phyloP scores from a whole-genome alignment of 1,140 invertebrate genomes.

The Drosophila subobscura region DNA sequence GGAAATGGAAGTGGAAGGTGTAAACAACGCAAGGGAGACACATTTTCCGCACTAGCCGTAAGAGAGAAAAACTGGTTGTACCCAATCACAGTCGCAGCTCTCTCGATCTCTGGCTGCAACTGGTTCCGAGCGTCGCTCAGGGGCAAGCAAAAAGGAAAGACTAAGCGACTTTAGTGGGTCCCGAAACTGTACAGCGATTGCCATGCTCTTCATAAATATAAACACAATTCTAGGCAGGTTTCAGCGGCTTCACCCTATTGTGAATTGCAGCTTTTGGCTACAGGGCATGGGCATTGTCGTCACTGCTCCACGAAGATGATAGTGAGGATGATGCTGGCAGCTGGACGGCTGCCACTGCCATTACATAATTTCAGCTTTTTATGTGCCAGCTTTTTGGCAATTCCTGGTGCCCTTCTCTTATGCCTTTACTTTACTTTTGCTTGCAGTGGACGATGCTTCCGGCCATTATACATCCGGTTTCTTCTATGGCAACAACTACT shows the following conservation, averaged over 20 bases:
- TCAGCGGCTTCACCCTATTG: not conserved
- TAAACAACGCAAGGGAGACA: not conserved
- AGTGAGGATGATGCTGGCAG: slow-evolving; percentile 5
- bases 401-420: slow-evolving; percentile 60
- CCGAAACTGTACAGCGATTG: no score
- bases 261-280: not conserved
- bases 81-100: not conserved
- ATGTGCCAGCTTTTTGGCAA: slow-evolving; percentile 8
- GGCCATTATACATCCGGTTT: slow-evolving; percentile 91
- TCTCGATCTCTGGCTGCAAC: slow-evolving; percentile 37
- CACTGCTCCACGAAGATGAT: not conserved
- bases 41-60: slow-evolving; percentile 7
- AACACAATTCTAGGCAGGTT: no score
- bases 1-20: not conserved
- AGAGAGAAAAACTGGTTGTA: slow-evolving; percentile 37
- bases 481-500: slow-evolving; percentile 93
- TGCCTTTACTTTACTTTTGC: slow-evolving; percentile 42
- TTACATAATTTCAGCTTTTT: slow-evolving; percentile 34
- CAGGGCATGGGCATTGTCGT: not conserved
- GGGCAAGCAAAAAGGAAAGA: slow-evolving; percentile 7
- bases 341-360: slow-evolving; percentile 1
- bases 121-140: slow-evolving; percentile 43
- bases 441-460: slow-evolving; percentile 90
- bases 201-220: no score
- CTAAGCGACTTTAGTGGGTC: not conserved